These are phyloP conservation scores for Clarias pachynema DNA, from an alignment of 2,797 vertebrate genomes.

Conservation along the genomic window DNA sequence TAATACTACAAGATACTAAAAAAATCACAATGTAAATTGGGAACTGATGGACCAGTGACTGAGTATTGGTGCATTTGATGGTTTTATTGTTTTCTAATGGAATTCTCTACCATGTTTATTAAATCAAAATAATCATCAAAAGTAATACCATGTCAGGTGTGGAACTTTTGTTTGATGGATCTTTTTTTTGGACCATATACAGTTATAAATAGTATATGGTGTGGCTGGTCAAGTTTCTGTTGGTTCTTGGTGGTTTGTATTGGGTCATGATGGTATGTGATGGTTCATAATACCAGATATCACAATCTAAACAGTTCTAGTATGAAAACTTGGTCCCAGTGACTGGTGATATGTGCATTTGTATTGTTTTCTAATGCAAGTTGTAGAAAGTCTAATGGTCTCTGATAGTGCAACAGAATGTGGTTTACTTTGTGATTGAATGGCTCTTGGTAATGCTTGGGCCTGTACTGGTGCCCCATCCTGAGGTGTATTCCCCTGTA, in stretches of 20 bases:
- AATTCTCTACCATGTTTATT: background rate
- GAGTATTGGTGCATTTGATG: background rate
- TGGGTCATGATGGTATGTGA: background rate
- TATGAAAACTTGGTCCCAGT: background rate
- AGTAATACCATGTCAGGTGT: background rate
- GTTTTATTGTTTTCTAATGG: slow-evolving; percentile 10
- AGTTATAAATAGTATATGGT: background rate
- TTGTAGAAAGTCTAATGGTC: background rate
- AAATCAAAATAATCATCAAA: background rate
- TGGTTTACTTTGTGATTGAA: background rate
- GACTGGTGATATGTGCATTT: background rate
- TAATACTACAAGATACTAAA: background rate
- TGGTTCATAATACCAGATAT: background rate
- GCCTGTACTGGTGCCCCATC: background rate
- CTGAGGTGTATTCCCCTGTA: background rate
- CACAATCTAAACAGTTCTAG: background rate
- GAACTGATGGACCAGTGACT: background rate
- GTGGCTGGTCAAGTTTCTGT: background rate
- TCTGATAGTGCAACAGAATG: background rate
- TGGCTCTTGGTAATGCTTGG: background rate
- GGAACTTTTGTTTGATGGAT: background rate
- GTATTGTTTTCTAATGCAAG: background rate
- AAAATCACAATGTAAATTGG: background rate
- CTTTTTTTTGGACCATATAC: background rate
- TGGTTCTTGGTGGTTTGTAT: background rate